Percentiles rank a stretch among this genome's conserved stretches.
phyloP scores from a whole-genome alignment of 37 sponge, comb jelly and placozoan species.

The Eunapius fragilis region DNA sequence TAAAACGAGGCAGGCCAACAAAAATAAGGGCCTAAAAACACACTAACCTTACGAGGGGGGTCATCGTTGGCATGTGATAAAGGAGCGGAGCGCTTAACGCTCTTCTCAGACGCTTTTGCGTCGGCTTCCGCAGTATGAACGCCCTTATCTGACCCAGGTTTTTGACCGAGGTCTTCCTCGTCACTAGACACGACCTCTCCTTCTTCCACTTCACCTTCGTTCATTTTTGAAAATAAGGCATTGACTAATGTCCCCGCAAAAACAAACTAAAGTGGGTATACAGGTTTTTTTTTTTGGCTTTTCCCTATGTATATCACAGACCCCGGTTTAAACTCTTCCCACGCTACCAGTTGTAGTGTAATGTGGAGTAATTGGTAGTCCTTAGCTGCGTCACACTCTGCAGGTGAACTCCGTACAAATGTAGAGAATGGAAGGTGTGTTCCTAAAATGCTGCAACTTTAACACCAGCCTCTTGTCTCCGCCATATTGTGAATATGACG shows the following conservation, averaged over 20 bases:
- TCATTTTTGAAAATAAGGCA: not conserved
- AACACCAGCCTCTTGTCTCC: not conserved
- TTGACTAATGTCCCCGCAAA: not conserved
- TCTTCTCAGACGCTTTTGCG: not conserved
- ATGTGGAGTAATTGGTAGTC: not conserved
- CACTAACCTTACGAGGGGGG: not conserved
- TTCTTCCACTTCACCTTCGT: slow-evolving; percentile 64
- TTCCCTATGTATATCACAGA: not conserved
- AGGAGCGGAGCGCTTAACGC: slow-evolving; percentile 2
- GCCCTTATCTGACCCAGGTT: not conserved
- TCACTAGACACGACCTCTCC: slow-evolving; percentile 65
- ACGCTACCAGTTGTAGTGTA: not conserved
- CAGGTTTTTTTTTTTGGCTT: not conserved
- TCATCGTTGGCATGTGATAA: not conserved
- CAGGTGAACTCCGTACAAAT: not conserved
- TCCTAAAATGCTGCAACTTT: not conserved
- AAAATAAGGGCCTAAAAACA: not conserved
- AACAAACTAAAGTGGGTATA: not conserved
- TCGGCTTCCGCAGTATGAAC: slow-evolving; percentile 8
- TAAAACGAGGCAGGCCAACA: not conserved
- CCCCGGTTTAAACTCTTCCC: not conserved
- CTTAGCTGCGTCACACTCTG: not conserved
- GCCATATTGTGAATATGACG: not conserved
- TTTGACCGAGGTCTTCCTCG: slow-evolving; percentile 35
- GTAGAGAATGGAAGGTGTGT: not conserved